These are phyloP conservation scores for Drosophila testacea DNA, from an alignment of 2,888 invertebrate genomes.

Conservation along the genomic window DNA sequence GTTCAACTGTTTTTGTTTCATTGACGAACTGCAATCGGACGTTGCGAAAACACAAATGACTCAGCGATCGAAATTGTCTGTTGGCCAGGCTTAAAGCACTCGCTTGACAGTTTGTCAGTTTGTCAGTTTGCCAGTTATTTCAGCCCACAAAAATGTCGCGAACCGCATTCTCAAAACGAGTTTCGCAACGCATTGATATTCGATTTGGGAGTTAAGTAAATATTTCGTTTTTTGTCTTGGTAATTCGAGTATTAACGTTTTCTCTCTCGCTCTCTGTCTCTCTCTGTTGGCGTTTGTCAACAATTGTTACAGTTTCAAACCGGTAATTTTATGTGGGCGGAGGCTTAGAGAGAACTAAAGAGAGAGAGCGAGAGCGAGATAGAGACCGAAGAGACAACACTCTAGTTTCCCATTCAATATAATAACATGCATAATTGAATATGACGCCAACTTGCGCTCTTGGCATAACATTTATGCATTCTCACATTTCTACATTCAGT, in stretches of 20 bases:
- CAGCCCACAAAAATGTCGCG: constrained; percentile 20
- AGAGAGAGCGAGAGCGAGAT: not conserved
- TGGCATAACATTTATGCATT: not conserved
- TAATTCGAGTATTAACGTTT: constrained; percentile 45
- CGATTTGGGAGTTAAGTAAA: constrained; percentile 55
- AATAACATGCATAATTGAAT: constrained; percentile 46
- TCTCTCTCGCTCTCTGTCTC: constrained; percentile 3
- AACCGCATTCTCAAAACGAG: constrained; percentile 25
- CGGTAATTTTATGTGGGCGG: constrained; percentile 49
- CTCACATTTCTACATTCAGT: not conserved
- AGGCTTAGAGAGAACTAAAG: not conserved
- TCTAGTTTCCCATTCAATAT: constrained; percentile 13
- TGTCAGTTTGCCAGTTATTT: constrained; percentile 5
- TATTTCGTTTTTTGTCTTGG: constrained; percentile 54
- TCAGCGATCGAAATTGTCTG: constrained; percentile 35
- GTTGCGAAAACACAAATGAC: constrained; percentile 69
- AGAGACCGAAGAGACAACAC: not conserved
- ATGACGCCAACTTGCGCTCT: constrained; percentile 21
- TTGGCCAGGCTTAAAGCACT: constrained; percentile 37
- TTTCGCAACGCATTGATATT: constrained; percentile 19
- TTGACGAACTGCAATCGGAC: constrained; percentile 48
- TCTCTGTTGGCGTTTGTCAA: constrained; percentile 13
- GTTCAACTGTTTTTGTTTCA: constrained; percentile 29
- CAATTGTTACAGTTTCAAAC: constrained; percentile 59
- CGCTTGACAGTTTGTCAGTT: not conserved